Evolutionary conservation across 2,797 vertebrate genomes (phyloP).

Genomic region (Oreortyx pictus): DNA sequence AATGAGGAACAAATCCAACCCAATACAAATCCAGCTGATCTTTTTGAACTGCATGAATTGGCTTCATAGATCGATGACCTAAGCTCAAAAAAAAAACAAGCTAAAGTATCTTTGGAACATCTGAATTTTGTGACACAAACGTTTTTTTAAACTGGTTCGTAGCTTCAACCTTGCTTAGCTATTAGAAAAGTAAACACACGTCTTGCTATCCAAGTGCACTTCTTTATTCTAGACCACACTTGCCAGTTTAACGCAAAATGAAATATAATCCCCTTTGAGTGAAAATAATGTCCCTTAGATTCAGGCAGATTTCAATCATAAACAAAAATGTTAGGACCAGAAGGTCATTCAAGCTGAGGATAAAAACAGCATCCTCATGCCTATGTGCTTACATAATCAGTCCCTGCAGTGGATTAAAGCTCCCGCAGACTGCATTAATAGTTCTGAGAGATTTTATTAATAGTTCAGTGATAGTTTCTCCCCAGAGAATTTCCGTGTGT

Average conservation of each 20-base stretch:
- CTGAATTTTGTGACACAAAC: not conserved
- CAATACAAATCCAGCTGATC: not conserved
- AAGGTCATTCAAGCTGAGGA: conserved; percentile 1
- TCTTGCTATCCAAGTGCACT: not conserved
- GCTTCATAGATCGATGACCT: not conserved
- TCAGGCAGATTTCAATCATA: not conserved
- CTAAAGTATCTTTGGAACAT: not conserved
- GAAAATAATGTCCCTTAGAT: not conserved
- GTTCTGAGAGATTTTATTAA: conserved; percentile 52
- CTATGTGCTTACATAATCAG: conserved; percentile 28
- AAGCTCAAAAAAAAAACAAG: not conserved
- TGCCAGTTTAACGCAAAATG: not conserved
- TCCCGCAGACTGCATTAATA: not conserved
- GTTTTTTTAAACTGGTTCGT: not conserved
- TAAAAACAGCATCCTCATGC: not conserved
- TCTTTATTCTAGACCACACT: not conserved
- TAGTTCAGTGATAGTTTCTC: conserved; percentile 29
- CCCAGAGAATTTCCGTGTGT: not conserved
- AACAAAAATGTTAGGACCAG: not conserved
- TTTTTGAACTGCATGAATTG: not conserved
- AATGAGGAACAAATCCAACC: not conserved
- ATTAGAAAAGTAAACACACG: not conserved
- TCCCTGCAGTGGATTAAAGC: not conserved
- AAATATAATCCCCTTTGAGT: not conserved
- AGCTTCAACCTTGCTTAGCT: not conserved